phyloP scores from a whole-genome alignment of 1,140 invertebrate species.

The Bombus consobrinus region DNA sequence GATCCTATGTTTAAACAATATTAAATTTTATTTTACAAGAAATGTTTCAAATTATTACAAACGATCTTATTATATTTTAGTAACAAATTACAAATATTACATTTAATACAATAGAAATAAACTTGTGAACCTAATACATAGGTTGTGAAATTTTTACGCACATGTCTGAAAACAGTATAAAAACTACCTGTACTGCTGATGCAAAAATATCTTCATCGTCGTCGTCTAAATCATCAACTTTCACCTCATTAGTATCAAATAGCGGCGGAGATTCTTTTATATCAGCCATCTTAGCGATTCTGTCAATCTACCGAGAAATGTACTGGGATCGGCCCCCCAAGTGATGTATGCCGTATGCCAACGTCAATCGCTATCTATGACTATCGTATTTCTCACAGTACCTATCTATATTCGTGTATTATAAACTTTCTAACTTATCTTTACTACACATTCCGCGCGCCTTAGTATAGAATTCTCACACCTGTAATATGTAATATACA shows the following conservation, averaged over 20 bases:
- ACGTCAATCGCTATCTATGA: slow-evolving; percentile 52
- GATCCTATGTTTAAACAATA: slow-evolving; percentile 69
- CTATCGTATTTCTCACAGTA: slow-evolving; percentile 40
- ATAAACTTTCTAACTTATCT: slow-evolving; percentile 20
- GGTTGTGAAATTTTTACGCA: not conserved
- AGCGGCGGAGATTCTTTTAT: slow-evolving; percentile 87
- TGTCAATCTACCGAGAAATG: slow-evolving; percentile 72
- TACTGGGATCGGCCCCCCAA: slow-evolving; percentile 68
- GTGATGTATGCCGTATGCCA: slow-evolving; percentile 57
- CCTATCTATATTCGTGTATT: slow-evolving; percentile 2
- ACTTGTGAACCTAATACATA: not conserved
- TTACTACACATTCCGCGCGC: not conserved
- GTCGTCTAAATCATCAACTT: slow-evolving; percentile 86
- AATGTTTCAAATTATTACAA: not conserved
- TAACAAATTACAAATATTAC: not conserved
- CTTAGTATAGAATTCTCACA: not conserved
- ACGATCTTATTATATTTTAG: not conserved
- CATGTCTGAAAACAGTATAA: slow-evolving; percentile 8
- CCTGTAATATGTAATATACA: not conserved
- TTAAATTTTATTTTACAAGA: not conserved
- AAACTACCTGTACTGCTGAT: slow-evolving; percentile 89
- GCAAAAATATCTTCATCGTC: slow-evolving; percentile 91
- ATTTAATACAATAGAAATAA: slow-evolving; percentile 15
- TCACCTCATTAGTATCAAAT: slow-evolving; percentile 87
- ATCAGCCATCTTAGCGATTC: slow-evolving; percentile 85